Conservation (phyloP, 2,797 vertebrate species). For the Lacerta bilineata region DNA sequence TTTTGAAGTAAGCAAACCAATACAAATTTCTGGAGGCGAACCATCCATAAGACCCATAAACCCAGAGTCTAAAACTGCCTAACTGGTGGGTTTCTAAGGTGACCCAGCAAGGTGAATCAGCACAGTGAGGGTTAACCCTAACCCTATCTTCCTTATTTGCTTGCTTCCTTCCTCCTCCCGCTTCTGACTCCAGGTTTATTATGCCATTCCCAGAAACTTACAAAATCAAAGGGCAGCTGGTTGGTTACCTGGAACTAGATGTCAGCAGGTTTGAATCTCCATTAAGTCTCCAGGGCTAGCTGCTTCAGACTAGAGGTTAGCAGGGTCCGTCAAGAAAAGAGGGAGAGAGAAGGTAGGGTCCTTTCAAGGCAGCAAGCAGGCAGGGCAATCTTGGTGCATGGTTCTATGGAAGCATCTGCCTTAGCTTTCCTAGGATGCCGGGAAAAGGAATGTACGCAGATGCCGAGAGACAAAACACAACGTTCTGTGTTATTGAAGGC, state of each 20-base stretch:
- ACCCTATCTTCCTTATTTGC: too few relatives aligned
- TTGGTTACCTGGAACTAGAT: background rate
- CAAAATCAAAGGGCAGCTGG: background rate
- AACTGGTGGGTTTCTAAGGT: background rate
- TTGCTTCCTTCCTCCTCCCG: background rate
- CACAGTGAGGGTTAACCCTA: background rate
- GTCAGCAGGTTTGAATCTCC: background rate
- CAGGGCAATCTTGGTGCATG: background rate
- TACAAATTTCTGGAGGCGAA: too few relatives aligned
- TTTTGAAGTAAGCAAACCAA: too few relatives aligned
- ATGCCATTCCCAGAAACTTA: background rate
- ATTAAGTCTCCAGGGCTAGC: background rate
- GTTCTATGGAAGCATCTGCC: background rate
- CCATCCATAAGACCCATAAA: too few relatives aligned
- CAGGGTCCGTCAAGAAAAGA: background rate
- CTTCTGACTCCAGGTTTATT: background rate
- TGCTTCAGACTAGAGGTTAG: background rate
- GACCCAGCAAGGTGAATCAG: background rate
- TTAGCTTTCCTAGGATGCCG: background rate
- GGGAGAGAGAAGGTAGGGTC: too few relatives aligned
- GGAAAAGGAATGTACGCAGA: background rate
- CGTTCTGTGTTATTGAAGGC: background rate
- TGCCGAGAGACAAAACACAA: background rate
- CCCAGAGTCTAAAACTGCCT: too few relatives aligned
- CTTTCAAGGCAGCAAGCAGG: background rate